Evolutionary conservation across 1,140 invertebrate species (phyloP).

Genomic region (Drosophila ohnishii): DNA sequence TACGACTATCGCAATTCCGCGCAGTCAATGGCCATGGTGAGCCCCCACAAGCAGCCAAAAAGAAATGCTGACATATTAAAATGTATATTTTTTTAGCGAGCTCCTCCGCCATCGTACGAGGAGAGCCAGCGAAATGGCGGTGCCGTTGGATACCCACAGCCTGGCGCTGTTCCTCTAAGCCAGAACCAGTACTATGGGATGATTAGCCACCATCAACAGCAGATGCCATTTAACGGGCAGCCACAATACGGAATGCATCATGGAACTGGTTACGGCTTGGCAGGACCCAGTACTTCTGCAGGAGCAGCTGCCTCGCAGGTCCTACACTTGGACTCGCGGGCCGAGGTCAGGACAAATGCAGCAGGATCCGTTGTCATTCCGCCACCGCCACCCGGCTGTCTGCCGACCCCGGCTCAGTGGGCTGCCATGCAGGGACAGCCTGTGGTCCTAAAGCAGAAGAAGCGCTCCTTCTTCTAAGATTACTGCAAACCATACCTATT

Average conservation of each 20-base stretch:
- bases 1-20: slow-evolving; percentile 7
- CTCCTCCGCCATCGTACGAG: slow-evolving; percentile 75
- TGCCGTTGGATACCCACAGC: slow-evolving; percentile 11
- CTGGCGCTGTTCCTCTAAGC: slow-evolving; percentile 18
- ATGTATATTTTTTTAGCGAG: slow-evolving; percentile 42
- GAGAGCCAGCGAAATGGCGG: slow-evolving; percentile 58
- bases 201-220: slow-evolving; percentile 63
- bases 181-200: slow-evolving; percentile 71
- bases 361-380: slow-evolving; percentile 65
- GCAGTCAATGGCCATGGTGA: slow-evolving; percentile 56
- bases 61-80: no score
- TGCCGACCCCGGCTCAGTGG: slow-evolving; percentile 74
- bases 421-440: slow-evolving; percentile 78
- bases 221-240: slow-evolving; percentile 33
- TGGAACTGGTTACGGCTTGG: slow-evolving; percentile 35
- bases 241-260: slow-evolving; percentile 28
- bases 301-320: slow-evolving; percentile 55
- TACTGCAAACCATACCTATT: not conserved
- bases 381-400: slow-evolving; percentile 74
- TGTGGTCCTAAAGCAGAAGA: slow-evolving; percentile 77
- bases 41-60: not conserved
- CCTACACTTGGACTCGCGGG: slow-evolving; percentile 61
- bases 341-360: slow-evolving; percentile 59
- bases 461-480: slow-evolving; percentile 75
- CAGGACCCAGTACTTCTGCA: slow-evolving; percentile 58